Evolutionary conservation across 2,113 vertebrate genomes (phyloP).

Genomic region (Todiramphus chloris): DNA sequence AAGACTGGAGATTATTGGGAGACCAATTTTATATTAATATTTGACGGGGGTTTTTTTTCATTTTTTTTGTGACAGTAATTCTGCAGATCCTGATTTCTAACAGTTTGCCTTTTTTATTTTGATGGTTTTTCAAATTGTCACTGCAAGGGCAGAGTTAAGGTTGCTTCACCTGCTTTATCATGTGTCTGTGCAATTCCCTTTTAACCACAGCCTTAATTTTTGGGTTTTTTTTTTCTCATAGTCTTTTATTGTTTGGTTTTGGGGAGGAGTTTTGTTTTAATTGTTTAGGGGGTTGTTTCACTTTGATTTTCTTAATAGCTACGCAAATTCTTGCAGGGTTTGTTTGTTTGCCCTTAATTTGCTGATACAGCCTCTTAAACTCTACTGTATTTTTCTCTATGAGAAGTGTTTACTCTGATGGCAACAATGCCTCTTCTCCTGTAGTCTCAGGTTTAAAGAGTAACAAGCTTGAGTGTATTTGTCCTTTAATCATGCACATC

Average conservation of each 20-base stretch:
- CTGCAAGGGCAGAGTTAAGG: not conserved
- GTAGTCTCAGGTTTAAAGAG: conserved; percentile 7
- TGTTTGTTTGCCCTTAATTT: not conserved
- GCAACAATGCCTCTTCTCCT: not conserved
- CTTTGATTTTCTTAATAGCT: not conserved
- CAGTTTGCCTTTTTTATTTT: not conserved
- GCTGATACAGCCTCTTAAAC: not conserved
- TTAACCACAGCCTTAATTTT: not conserved
- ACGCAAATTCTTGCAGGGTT: not conserved
- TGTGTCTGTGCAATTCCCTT: not conserved
- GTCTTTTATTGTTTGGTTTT: not conserved
- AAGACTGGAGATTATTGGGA: not conserved
- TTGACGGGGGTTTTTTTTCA: not conserved
- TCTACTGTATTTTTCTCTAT: not conserved
- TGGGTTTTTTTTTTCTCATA: not conserved
- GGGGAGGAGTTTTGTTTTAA: not conserved
- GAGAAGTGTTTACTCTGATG: not conserved
- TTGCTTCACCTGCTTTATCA: not conserved
- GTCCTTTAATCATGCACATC: conserved; percentile 30
- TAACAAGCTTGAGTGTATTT: not conserved
- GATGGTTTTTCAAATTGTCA: not conserved
- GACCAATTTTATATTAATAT: not conserved
- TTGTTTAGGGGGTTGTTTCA: not conserved
- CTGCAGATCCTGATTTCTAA: not conserved
- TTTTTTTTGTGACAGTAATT: not conserved